Conservation (phyloP, 2,888 invertebrate genomes). For the Leucania comma region DNA sequence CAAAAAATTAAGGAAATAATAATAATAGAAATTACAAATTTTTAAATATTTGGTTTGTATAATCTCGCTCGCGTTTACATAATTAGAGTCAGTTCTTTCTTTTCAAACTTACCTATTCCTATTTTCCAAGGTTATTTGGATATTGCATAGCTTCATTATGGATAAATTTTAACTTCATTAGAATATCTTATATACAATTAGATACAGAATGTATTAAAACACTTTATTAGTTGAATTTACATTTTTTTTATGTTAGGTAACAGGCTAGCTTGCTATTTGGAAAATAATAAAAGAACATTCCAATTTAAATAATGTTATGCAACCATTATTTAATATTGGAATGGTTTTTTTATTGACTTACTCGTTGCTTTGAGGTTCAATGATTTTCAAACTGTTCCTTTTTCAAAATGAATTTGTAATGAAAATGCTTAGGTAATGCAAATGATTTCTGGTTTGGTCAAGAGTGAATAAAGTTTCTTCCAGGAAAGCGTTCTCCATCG, state of each 20-base stretch:
- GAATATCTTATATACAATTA: background rate
- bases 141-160: background rate
- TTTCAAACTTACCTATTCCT: conserved; percentile 2
- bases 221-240: background rate
- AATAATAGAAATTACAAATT: too few relatives aligned
- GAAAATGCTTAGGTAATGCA: background rate
- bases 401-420: background rate
- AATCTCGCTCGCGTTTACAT: too few relatives aligned
- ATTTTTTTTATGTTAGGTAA: background rate
- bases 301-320: background rate
- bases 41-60: too few relatives aligned
- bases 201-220: too few relatives aligned
- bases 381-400: background rate
- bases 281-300: background rate
- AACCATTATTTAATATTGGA: too few relatives aligned
- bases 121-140: background rate
- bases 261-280: background rate
- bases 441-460: background rate
- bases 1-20: too few relatives aligned
- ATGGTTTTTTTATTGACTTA: background rate
- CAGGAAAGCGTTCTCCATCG: background rate
- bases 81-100: conserved; percentile 17
- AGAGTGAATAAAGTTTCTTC: background rate
- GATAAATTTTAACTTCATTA: background rate
- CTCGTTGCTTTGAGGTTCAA: background rate